phyloP scores from a whole-genome alignment of 2,888 invertebrate species.

The Scrobipalpa atriplicella region DNA sequence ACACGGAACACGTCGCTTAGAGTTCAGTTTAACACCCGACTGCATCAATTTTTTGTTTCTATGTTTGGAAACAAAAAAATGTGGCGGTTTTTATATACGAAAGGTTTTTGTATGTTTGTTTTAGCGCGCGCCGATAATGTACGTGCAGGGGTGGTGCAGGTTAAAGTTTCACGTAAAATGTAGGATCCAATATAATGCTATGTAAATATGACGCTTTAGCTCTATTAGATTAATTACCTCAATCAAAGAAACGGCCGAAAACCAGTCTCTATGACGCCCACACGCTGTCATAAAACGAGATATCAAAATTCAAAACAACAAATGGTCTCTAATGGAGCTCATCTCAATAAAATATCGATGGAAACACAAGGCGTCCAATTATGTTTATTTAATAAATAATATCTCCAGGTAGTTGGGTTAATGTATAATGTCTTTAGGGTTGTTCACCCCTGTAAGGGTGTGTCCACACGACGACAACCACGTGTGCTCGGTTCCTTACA shows the following conservation, averaged over 20 bases:
- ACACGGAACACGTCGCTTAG: slow-evolving; percentile 32
- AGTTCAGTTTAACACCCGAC: slow-evolving; percentile 62
- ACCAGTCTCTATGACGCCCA: slow-evolving; percentile 15
- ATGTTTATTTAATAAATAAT: slow-evolving; percentile 18
- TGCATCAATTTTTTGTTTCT: slow-evolving; percentile 54
- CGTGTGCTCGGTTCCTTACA: slow-evolving; percentile 44
- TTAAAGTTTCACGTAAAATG: neutral
- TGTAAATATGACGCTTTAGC: neutral
- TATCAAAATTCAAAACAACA: slow-evolving; percentile 20
- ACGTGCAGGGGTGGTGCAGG: slow-evolving; percentile 31
- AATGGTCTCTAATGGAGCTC: slow-evolving; percentile 14
- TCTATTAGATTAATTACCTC: neutral
- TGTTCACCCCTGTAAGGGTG: slow-evolving; percentile 61
- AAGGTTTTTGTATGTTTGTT: slow-evolving; percentile 70
- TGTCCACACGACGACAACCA: slow-evolving; percentile 49
- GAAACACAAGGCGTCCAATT: slow-evolving; percentile 12
- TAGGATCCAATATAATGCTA: neutral
- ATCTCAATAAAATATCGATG: slow-evolving; percentile 16
- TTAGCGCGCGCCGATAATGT: slow-evolving; percentile 69
- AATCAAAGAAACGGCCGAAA: neutral
- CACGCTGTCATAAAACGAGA: slow-evolving; percentile 18
- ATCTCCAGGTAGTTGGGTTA: slow-evolving; percentile 4
- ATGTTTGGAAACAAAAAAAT: slow-evolving; percentile 65
- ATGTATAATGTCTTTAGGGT: slow-evolving; percentile 45
- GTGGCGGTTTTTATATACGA: slow-evolving; percentile 65